Conservation (phyloP, 2,888 invertebrate species). For the Melanchra persicariae region DNA sequence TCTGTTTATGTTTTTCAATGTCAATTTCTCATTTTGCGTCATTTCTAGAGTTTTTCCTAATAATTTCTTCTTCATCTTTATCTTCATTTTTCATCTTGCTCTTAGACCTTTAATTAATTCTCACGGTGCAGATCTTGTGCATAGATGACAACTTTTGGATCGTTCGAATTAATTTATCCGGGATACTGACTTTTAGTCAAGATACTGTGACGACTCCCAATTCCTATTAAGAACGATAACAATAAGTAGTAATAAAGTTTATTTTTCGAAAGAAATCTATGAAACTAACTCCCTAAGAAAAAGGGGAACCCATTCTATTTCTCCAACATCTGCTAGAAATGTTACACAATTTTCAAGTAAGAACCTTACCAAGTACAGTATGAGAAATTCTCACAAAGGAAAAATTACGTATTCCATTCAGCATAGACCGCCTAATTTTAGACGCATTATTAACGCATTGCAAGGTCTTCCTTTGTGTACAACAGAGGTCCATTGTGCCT, state of each 20-base stretch:
- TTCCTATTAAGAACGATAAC: too few species aligned
- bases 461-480: slow-evolving; percentile 85
- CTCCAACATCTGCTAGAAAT: neutral
- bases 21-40: neutral
- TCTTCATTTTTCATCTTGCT: too few species aligned
- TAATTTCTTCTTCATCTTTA: neutral
- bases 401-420: slow-evolving; percentile 79
- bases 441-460: slow-evolving; percentile 78
- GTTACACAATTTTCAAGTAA: slow-evolving; percentile 24
- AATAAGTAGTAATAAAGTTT: too few species aligned
- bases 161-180: too few species aligned
- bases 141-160: too few species aligned
- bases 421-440: slow-evolving; percentile 78
- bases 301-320: neutral
- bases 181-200: too few species aligned
- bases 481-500: slow-evolving; percentile 66
- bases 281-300: too few species aligned
- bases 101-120: too few species aligned
- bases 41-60: neutral
- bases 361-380: slow-evolving; percentile 25
- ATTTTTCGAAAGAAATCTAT: too few species aligned
- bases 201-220: too few species aligned
- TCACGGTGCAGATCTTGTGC: too few species aligned
- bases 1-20: neutral
- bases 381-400: slow-evolving; percentile 73